A percentile compares a stretch with the other conserved stretches of the same genome.
Conservation (phyloP, 1,140 invertebrate genomes). For the Drosophila lini region DNA sequence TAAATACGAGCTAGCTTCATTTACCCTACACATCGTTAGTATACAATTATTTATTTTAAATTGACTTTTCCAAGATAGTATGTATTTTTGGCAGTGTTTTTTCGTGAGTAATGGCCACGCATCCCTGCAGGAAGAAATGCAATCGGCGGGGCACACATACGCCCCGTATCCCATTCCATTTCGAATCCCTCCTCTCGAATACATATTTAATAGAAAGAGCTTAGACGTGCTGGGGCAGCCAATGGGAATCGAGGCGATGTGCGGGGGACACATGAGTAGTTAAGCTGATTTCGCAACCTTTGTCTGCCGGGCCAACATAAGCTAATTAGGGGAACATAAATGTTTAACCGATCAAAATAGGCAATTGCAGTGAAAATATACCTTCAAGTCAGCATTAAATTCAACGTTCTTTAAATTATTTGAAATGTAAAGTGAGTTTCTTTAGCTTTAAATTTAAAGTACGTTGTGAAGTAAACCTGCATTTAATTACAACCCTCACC, state of each 20-base stretch:
- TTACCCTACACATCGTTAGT: too few species aligned
- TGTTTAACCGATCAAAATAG: conserved; percentile 36
- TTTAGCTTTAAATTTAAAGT: background rate
- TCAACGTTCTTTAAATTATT: background rate
- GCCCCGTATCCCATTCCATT: background rate
- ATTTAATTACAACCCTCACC: background rate
- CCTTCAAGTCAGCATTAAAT: background rate
- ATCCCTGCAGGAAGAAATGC: conserved; percentile 47
- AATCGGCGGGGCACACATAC: conserved; percentile 20
- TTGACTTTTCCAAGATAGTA: accelerated
- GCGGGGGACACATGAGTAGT: conserved; percentile 20
- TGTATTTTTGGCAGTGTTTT: background rate
- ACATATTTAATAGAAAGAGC: conserved; percentile 60
- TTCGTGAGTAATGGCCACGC: conserved; percentile 18
- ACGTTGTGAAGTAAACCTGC: background rate
- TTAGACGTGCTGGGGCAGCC: conserved; percentile 32
- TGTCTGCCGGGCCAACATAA: conserved; percentile 31
- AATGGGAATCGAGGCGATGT: background rate
- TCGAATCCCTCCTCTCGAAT: conserved; percentile 10
- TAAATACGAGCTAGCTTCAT: too few species aligned
- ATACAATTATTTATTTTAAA: background rate
- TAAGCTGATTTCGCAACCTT: conserved; percentile 51
- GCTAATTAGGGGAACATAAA: conserved; percentile 50
- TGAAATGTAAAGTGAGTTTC: too few species aligned
- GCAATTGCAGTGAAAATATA: conserved; percentile 6